phyloP scores from a whole-genome alignment of 1,140 invertebrate species.

The Bombus huntii region DNA sequence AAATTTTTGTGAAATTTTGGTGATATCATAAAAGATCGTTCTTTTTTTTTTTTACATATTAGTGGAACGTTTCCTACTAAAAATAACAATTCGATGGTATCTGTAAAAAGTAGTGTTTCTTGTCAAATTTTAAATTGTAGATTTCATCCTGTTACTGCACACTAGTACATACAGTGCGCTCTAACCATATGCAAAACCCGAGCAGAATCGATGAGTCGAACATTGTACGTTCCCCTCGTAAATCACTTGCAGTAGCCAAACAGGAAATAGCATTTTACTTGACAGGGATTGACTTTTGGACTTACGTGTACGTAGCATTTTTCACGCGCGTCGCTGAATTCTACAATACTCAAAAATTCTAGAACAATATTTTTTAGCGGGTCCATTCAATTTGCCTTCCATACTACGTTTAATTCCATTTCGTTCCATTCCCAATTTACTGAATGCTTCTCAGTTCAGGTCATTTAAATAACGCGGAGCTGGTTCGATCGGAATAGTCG shows the following conservation, averaged over 20 bases:
- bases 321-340: neutral
- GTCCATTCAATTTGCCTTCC: neutral
- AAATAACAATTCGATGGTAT: neutral
- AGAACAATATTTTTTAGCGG: too few species aligned
- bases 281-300: neutral
- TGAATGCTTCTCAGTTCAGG: too few species aligned
- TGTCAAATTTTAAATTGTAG: neutral
- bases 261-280: constrained; percentile 25
- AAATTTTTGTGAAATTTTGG: neutral
- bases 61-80: neutral
- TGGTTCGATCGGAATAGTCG: neutral
- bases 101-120: neutral
- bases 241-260: constrained; percentile 9
- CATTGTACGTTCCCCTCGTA: constrained; percentile 4
- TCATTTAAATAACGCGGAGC: neutral
- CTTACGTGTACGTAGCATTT: neutral
- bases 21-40: neutral
- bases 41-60: neutral
- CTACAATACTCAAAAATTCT: too few species aligned
- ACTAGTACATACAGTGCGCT: neutral
- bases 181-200: constrained; percentile 6
- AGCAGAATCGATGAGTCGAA: constrained; percentile 15
- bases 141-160: neutral
- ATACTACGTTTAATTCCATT: neutral
- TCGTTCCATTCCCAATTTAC: neutral